Evolutionary conservation across 1,140 invertebrate genomes (phyloP).

Genomic region (Rhyacophila brunnea): DNA sequence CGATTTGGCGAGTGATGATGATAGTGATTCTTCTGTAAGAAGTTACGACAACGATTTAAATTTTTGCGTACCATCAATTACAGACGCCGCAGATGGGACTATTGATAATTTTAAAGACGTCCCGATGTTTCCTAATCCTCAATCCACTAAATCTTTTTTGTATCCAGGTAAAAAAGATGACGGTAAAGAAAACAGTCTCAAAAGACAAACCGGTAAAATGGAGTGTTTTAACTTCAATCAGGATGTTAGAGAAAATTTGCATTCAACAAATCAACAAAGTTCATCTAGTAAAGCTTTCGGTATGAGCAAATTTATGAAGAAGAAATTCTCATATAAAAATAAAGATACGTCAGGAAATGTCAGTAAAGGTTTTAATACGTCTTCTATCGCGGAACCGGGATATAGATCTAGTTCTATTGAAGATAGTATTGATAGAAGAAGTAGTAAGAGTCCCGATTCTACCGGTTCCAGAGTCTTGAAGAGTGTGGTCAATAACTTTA

Average conservation of each 20-base stretch:
- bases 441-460: conserved; percentile 20
- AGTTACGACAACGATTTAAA: conserved; percentile 50
- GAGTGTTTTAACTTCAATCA: conserved; percentile 48
- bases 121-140: conserved; percentile 41
- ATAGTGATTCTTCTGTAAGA: conserved; percentile 37
- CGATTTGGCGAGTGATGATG: conserved; percentile 10
- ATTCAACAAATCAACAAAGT: conserved; percentile 35
- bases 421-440: conserved; percentile 1
- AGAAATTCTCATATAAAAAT: conserved; percentile 6
- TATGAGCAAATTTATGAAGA: conserved; percentile 32
- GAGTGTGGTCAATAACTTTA: conserved; percentile 24
- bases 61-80: conserved; percentile 12
- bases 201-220: conserved; percentile 48
- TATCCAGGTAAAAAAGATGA: conserved; percentile 38
- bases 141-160: conserved; percentile 44
- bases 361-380: neutral
- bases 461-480: conserved; percentile 20
- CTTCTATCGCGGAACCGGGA: conserved; percentile 6
- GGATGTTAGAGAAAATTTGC: conserved; percentile 45
- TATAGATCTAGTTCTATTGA: conserved; percentile 1
- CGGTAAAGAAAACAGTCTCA: conserved; percentile 43
- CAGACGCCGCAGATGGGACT: too few relatives aligned
- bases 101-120: conserved; percentile 44
- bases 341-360: neutral
- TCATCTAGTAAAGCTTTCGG: conserved; percentile 17